Evolutionary conservation across 2,888 invertebrate genomes (phyloP).

Genomic region (Congeria kusceri): DNA sequence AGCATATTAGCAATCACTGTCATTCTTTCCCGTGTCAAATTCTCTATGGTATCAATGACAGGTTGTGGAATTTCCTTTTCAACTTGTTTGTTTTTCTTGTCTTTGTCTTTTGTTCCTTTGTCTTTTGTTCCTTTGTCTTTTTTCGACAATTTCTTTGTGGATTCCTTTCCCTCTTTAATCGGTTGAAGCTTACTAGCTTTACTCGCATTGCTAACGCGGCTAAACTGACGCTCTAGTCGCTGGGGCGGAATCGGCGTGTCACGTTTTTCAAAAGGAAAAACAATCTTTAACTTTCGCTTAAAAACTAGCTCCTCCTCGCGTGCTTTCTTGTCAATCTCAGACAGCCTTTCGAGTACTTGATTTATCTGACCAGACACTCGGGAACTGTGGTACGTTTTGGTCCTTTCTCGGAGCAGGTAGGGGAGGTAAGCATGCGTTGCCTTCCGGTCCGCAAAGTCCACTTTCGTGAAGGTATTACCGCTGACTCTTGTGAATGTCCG

Average conservation of each 20-base stretch:
- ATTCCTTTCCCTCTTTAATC: constrained; percentile 43
- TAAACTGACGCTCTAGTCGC: constrained; percentile 42
- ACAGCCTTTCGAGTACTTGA: constrained; percentile 49
- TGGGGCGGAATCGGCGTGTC: constrained; percentile 56
- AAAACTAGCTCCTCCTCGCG: constrained; percentile 48
- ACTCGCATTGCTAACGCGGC: constrained; percentile 28
- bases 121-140: not conserved
- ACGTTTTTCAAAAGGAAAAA: constrained; percentile 45
- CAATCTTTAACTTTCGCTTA: constrained; percentile 44
- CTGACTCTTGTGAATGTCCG: constrained; percentile 25
- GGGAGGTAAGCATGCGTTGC: constrained; percentile 57
- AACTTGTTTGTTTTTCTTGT: constrained; percentile 3
- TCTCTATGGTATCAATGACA: constrained; percentile 46
- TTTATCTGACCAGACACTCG: constrained; percentile 61
- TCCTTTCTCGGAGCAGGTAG: constrained; percentile 41
- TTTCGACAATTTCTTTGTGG: not conserved
- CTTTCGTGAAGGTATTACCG: constrained; percentile 38
- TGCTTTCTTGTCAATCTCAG: constrained; percentile 46
- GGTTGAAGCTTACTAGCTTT: constrained; percentile 31
- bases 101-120: not conserved
- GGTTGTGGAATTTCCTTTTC: constrained; percentile 2
- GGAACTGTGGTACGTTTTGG: constrained; percentile 40
- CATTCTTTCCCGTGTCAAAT: constrained; percentile 60
- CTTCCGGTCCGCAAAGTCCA: constrained; percentile 35
- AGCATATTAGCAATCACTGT: constrained; percentile 32